phyloP scores from a whole-genome alignment of 2,797 vertebrate genomes.

The Macroramphosus scolopax region DNA sequence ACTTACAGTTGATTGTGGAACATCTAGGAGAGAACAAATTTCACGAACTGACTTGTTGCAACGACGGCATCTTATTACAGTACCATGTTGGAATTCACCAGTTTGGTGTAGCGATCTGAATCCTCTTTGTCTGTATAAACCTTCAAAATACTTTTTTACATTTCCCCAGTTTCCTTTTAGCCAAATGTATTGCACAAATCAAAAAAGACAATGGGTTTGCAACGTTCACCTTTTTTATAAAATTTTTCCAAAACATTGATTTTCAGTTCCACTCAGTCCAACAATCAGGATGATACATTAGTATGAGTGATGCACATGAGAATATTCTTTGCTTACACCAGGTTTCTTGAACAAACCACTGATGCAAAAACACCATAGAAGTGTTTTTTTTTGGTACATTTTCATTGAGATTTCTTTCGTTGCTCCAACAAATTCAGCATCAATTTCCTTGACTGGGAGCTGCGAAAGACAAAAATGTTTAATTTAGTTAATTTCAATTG shows the following conservation, averaged over 20 bases:
- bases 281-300: not conserved
- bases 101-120: no score
- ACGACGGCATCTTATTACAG: conserved; percentile 7
- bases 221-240: not conserved
- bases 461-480: conserved; percentile 18
- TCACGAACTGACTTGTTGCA: conserved; percentile 12
- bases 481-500: no score
- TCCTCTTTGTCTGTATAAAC: no score
- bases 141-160: no score
- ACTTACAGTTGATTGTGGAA: conserved; percentile 12
- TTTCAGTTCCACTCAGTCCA: not conserved
- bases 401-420: not conserved
- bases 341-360: no score
- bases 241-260: no score
- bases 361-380: not conserved
- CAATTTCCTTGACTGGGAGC: not conserved
- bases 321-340: conserved; percentile 1
- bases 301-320: not conserved
- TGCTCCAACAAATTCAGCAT: not conserved
- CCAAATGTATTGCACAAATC: no score
- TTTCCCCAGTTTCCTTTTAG: no score
- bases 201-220: no score
- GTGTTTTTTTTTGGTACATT: not conserved
- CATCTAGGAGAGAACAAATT: conserved; percentile 9
- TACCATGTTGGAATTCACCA: conserved; percentile 7